Base-by-base conservation (phyloP, 2,888 invertebrate genomes). In the Unio delphinus region DNA sequence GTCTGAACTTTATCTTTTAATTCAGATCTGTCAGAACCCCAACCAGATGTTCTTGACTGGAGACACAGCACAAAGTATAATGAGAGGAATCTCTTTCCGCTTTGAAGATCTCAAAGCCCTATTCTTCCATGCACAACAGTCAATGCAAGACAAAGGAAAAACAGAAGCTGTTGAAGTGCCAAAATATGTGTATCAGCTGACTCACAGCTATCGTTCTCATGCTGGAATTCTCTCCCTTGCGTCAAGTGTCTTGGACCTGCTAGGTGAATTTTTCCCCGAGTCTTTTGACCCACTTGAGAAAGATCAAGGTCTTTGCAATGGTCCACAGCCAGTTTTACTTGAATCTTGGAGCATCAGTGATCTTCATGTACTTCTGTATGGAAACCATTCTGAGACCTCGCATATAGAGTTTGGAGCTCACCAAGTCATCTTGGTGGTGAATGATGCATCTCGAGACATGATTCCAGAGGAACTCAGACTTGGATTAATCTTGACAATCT, bases 41-140 rank as follows among this genome's bases (percentile, higher is more conserved):
- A 84, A 85, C 66, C 68, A 79, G 56, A 84, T 83, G 80, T 84
- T 85, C 67, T 74, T 85, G 62, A 84, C 85, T 4, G 87, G 82
- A 59, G 82, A 87, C 79, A 83, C 87, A 23, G 87, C 87, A 1
- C 87, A 87, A 74, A 83, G 84, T 69, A 87, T 87, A 67, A 87
- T 87, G 87, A 67, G 86, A 26, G 87, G 87, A 17, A 83, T 87
- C 23, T 75, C 86, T 0, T 87, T 87, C 76, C 78, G 87, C 18
- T 87, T 87, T 72, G 79, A 78, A 67, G 87, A 87, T 65, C 79
- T 87, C 7, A 78, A 76, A 18, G 80, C 84, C 0, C 75, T 87
- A 26, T 87, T 87, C 73, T 83, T 74, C 75, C 82, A 84, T 71
- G 84, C 83, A 23, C 76, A 77, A 61, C 64, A 81, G 34, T 79